Evolutionary conservation across 2,113 vertebrate genomes (phyloP).

Genomic region (Ageneiosus marmoratus): DNA sequence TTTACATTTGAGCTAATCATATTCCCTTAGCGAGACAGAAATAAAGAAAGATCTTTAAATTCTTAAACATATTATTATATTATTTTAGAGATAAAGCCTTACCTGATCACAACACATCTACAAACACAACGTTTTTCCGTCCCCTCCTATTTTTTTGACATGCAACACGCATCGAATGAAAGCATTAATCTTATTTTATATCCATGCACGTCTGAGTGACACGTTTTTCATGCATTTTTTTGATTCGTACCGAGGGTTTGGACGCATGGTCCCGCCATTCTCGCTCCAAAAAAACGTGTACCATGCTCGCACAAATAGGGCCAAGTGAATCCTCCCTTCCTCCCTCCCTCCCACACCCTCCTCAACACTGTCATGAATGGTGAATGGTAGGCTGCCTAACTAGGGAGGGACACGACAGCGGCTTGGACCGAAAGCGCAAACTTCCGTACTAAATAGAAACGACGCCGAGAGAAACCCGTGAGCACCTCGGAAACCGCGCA

Average conservation of each 20-base stretch:
- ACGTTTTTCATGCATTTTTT: neutral
- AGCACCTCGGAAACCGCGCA: neutral
- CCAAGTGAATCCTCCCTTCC: slow-evolving; percentile 54
- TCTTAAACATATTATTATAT: too few species aligned
- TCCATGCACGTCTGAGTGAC: neutral
- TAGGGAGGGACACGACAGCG: slow-evolving; percentile 66
- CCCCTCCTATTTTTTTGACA: neutral
- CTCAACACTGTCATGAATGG: slow-evolving; percentile 69
- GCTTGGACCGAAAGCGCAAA: slow-evolving; percentile 59
- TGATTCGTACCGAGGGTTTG: neutral
- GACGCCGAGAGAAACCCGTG: neutral
- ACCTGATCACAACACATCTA: slow-evolving; percentile 12
- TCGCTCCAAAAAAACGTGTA: slow-evolving; percentile 71
- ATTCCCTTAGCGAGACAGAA: neutral
- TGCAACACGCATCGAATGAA: neutral
- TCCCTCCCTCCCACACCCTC: neutral
- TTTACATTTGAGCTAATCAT: too few species aligned
- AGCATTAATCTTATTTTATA: too few species aligned
- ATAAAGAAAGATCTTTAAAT: too few species aligned
- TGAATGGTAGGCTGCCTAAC: slow-evolving; percentile 75
- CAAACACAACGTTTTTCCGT: neutral
- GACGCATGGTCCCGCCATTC: slow-evolving; percentile 72
- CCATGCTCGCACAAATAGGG: slow-evolving; percentile 60
- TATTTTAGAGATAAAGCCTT: neutral
- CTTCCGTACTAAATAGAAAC: neutral